phyloP scores from a whole-genome alignment of 2,797 vertebrate species.

The Martes flavigula region DNA sequence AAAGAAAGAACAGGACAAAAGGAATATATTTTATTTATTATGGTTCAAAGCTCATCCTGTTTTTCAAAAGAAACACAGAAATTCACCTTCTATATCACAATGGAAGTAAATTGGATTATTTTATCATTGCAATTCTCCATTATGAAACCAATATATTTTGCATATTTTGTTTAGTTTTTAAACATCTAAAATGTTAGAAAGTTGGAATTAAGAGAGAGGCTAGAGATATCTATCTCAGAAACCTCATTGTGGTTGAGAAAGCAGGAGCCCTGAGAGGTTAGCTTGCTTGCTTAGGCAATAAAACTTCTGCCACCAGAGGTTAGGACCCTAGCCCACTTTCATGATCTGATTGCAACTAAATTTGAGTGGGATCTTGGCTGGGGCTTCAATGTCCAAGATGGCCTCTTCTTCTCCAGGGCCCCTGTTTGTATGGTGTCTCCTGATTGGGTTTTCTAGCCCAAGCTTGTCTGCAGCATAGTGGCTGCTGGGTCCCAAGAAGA shows the following conservation, averaged over 20 bases:
- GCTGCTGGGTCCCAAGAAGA: not conserved
- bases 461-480: not conserved
- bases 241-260: not conserved
- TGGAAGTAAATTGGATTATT: conserved; percentile 53
- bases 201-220: not conserved
- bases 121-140: not conserved
- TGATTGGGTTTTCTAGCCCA: not conserved
- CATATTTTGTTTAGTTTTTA: not conserved
- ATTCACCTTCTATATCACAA: conserved; percentile 47
- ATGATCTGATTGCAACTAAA: not conserved
- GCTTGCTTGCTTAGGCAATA: not conserved
- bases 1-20: conserved; percentile 88
- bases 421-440: not conserved
- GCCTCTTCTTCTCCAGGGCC: not conserved
- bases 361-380: not conserved
- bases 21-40: conserved; percentile 87
- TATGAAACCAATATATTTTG: not conserved
- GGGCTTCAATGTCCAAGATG: not conserved
- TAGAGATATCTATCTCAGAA: not conserved
- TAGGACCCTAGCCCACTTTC: not conserved
- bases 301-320: not conserved
- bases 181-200: not conserved
- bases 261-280: not conserved
- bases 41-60: conserved; percentile 81
- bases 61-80: conserved; percentile 76